phyloP scores from a whole-genome alignment of 2,797 vertebrate species.

The Sebastes steindachneri region DNA sequence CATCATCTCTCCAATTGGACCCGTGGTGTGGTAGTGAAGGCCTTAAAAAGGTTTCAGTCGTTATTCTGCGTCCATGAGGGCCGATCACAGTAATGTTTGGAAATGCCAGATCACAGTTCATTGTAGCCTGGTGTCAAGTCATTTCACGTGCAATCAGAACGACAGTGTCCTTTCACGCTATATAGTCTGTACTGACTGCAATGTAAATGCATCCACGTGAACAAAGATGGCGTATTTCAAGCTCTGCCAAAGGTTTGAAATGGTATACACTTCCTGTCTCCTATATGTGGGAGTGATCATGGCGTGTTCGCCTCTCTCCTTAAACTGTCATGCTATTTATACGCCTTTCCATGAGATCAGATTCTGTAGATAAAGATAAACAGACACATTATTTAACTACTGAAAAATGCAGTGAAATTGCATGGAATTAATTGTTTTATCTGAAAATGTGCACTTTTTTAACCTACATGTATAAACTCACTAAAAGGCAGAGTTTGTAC shows the following conservation, averaged over 20 bases:
- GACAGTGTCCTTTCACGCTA: neutral
- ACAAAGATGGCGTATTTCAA: no score
- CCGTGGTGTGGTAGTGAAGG: neutral
- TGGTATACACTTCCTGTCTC: no score
- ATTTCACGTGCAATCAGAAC: neutral
- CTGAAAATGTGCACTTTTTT: neutral
- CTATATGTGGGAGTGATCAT: no score
- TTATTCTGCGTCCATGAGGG: neutral
- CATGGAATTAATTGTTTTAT: neutral
- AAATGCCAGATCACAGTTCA: neutral
- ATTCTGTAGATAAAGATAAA: no score
- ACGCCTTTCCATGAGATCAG: no score
- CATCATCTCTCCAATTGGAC: constrained; percentile 8
- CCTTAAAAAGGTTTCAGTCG: neutral
- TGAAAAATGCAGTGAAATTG: neutral
- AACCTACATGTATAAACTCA: neutral
- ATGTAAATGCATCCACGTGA: neutral
- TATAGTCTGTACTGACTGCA: neutral
- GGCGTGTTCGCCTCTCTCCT: no score
- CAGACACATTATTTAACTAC: no score
- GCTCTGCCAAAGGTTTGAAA: no score
- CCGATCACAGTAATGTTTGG: neutral
- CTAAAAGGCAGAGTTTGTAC: neutral
- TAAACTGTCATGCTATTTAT: no score
- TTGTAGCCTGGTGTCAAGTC: neutral